A percentile compares a stretch with the other conserved stretches of the same genome.
Conservation (phyloP, 1,140 invertebrate genomes). For the Meloidogyne chitwoodi region DNA sequence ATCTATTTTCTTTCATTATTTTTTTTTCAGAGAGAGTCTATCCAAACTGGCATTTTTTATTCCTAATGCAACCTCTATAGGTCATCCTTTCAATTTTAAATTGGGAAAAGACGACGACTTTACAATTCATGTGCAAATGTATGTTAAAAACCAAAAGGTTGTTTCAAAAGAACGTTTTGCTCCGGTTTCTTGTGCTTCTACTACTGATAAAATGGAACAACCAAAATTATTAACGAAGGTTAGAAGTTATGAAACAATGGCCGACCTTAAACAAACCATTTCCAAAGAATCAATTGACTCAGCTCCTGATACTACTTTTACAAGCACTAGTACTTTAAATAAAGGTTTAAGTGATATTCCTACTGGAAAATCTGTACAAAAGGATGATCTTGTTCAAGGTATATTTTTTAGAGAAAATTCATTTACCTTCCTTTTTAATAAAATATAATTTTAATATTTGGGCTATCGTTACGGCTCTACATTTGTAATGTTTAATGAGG, state of each 20-base stretch:
- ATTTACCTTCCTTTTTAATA: background rate
- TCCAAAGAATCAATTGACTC: conserved; percentile 13
- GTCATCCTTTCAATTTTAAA: conserved; percentile 27
- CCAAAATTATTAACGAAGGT: conserved; percentile 16
- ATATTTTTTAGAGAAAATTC: background rate
- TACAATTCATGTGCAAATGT: conserved; percentile 30
- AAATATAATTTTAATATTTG: background rate
- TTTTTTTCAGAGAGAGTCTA: conserved; percentile 29
- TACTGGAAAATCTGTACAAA: conserved; percentile 27
- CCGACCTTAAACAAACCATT: background rate
- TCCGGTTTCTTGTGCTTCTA: background rate
- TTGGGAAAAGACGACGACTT: conserved; percentile 28
- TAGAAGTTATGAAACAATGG: conserved; percentile 24
- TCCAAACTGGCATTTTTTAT: conserved; percentile 36
- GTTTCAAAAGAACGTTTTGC: background rate
- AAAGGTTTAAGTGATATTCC: background rate
- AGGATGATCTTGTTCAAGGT: conserved; percentile 29
- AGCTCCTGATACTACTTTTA: conserved; percentile 24
- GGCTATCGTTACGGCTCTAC: conserved; percentile 24
- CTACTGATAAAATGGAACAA: background rate
- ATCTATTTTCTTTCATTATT: background rate
- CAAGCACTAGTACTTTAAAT: background rate
- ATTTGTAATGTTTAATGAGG: conserved; percentile 21
- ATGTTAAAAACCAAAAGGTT: conserved; percentile 29
- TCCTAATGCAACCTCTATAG: conserved; percentile 26